A percentile compares a stretch with the other conserved stretches of the same genome.
Conservation (phyloP, 2,888 invertebrate genomes). For the Alloscopus bannaensis region DNA sequence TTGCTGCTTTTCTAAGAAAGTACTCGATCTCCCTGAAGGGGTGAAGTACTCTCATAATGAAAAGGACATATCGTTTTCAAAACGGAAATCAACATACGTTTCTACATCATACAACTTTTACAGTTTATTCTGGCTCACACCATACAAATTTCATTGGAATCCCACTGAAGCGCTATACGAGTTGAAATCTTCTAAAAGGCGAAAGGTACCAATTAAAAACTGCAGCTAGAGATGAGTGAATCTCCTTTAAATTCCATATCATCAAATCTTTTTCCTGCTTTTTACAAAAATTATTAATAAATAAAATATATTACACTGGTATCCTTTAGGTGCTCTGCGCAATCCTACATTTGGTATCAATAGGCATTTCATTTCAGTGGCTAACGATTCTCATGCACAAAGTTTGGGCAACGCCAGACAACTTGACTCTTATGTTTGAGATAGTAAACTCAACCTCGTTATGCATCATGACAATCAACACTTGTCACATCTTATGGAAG, state of each 20-base stretch:
- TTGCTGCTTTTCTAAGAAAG: no score
- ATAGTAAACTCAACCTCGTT: background rate
- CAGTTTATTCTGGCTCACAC: background rate
- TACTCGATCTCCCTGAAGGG: no score
- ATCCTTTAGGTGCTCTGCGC: background rate
- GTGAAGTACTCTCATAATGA: no score
- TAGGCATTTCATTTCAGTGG: background rate
- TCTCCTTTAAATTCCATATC: no score
- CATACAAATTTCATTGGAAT: slow-evolving; percentile 22
- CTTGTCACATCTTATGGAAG: background rate
- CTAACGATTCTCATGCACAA: background rate
- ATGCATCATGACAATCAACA: background rate
- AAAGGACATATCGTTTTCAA: no score
- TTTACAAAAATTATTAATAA: no score
- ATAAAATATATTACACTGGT: no score
- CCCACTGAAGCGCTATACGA: background rate
- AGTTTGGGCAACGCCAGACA: background rate
- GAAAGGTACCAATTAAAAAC: background rate
- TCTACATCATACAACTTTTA: background rate
- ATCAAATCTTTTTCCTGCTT: no score
- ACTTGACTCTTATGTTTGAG: background rate
- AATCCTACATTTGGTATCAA: background rate
- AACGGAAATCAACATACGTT: background rate
- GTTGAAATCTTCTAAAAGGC: background rate
- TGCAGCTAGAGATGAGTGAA: background rate